These are phyloP conservation scores for Pollicipes pollicipes DNA, from an alignment of 1,140 invertebrate species.

Conservation along the genomic window DNA sequence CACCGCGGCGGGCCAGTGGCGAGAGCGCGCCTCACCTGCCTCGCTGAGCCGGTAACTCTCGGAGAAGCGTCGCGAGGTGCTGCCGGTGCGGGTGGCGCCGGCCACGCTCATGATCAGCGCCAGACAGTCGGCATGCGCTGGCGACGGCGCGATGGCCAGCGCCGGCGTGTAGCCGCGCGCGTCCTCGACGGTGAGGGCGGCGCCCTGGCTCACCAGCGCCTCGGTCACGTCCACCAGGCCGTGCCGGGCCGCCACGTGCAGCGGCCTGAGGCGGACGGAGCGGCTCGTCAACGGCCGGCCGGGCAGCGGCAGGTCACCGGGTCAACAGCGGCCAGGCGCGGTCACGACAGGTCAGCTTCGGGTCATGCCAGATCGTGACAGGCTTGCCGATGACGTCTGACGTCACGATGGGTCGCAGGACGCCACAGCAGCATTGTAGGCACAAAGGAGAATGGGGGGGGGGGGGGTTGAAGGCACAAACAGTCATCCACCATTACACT, in stretches of 20 bases:
- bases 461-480: too few species aligned
- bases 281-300: background rate
- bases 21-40: background rate
- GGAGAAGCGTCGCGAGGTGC: background rate
- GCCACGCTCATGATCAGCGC: background rate
- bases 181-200: slow-evolving; percentile 6
- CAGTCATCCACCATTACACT: too few species aligned
- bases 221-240: slow-evolving; percentile 8
- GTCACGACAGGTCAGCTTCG: too few species aligned
- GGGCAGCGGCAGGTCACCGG: too few species aligned
- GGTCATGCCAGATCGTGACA: too few species aligned
- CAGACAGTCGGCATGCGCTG: background rate
- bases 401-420: too few species aligned
- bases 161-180: slow-evolving; percentile 6
- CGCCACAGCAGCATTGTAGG: too few species aligned
- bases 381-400: too few species aligned
- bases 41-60: background rate
- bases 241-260: slow-evolving; percentile 6
- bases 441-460: too few species aligned
- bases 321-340: too few species aligned
- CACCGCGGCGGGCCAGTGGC: too few species aligned
- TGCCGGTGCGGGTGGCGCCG: background rate
- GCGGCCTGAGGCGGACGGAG: background rate
- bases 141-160: background rate
- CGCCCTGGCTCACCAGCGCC: slow-evolving; percentile 2